Conservation (phyloP, 2,113 vertebrate genomes). For the Albula goreensis region DNA sequence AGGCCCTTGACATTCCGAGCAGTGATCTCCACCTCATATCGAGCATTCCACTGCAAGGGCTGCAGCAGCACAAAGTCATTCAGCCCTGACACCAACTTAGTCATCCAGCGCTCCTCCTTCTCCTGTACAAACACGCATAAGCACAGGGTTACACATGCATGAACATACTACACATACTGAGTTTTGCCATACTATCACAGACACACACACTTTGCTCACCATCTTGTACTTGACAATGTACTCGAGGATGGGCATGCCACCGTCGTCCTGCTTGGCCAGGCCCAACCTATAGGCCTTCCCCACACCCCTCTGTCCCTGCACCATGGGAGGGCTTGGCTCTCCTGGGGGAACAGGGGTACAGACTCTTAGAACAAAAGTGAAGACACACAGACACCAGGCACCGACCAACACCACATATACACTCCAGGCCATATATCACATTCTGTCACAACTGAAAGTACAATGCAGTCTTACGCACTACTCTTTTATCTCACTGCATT, state of each 20-base stretch:
- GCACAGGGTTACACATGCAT: not conserved
- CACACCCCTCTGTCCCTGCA: constrained; percentile 88
- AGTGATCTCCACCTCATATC: constrained; percentile 95
- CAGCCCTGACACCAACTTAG: constrained; percentile 87
- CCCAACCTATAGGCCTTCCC: constrained; percentile 91
- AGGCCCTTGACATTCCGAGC: constrained; percentile 92
- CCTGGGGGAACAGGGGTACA: constrained; percentile 62
- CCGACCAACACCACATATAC: not conserved
- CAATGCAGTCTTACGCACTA: not conserved
- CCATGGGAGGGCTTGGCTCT: constrained; percentile 92
- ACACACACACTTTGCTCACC: constrained; percentile 75
- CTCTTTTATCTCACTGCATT: not conserved
- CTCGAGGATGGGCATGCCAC: constrained; percentile 93
- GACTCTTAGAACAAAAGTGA: not conserved
- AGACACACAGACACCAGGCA: not conserved
- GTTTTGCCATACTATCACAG: not conserved
- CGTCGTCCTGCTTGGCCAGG: constrained; percentile 94
- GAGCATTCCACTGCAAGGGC: constrained; percentile 93
- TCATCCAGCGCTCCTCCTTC: constrained; percentile 96
- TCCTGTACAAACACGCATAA: constrained; percentile 72
- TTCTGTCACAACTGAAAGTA: no score
- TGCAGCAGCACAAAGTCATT: constrained; percentile 91
- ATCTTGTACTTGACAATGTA: constrained; percentile 96
- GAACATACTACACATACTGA: not conserved
- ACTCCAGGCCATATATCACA: not conserved